Conservation (phyloP, 1,140 invertebrate species). For the Meloidogyne exigua region DNA sequence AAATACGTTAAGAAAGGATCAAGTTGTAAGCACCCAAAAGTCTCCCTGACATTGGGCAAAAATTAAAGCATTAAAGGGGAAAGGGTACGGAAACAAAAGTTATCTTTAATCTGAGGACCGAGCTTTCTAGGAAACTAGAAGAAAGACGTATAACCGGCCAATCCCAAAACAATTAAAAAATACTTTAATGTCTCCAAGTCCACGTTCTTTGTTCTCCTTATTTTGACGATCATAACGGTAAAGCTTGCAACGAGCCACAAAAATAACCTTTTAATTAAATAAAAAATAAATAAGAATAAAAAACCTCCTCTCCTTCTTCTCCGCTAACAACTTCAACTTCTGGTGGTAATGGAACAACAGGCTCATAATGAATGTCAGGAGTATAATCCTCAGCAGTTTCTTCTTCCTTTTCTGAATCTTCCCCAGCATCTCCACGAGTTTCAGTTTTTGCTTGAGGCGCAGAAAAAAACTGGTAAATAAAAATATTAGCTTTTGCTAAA, state of each 20-base stretch:
- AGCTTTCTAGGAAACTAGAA: too few relatives aligned
- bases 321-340: conserved; percentile 60
- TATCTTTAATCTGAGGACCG: too few relatives aligned
- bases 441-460: neutral
- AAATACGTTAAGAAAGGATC: too few relatives aligned
- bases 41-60: too few relatives aligned
- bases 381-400: conserved; percentile 22
- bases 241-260: conserved; percentile 49
- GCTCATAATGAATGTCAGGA: conserved; percentile 63
- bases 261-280: conserved; percentile 42
- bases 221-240: conserved; percentile 50
- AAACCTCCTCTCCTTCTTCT: conserved; percentile 53
- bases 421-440: conserved; percentile 10
- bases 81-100: too few relatives aligned
- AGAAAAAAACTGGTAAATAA: conserved; percentile 16
- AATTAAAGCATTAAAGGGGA: too few relatives aligned
- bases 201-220: conserved; percentile 67
- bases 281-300: neutral
- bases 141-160: too few relatives aligned
- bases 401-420: conserved; percentile 32
- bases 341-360: conserved; percentile 66
- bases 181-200: conserved; percentile 66
- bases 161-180: neutral
- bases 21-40: too few relatives aligned
- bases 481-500: neutral